Evolutionary conservation across 2,888 invertebrate species (phyloP).

Genomic region (Microplitis manilae): DNA sequence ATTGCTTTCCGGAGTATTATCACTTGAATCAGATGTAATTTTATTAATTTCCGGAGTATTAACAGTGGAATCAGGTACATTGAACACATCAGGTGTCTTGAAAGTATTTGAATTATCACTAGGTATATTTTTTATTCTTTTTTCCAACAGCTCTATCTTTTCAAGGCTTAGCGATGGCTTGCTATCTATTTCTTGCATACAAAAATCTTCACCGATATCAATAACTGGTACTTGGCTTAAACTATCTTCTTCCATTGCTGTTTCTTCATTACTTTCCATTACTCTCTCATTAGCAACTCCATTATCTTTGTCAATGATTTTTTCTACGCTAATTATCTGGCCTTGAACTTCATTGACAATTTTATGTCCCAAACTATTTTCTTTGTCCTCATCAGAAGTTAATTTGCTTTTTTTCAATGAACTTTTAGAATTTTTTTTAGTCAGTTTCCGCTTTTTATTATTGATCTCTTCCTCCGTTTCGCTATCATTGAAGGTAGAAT

Average conservation of each 20-base stretch:
- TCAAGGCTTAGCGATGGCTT: conserved; percentile 29
- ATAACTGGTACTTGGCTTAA: conserved; percentile 63
- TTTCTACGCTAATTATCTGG: not conserved
- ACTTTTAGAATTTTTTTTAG: not conserved
- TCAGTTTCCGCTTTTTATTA: not conserved
- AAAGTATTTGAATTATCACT: not conserved
- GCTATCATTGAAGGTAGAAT: not conserved
- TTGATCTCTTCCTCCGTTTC: not conserved
- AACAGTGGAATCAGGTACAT: not conserved
- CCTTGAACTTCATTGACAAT: not conserved
- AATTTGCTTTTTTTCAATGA: not conserved
- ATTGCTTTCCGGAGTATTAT: too few relatives aligned
- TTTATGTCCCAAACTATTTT: conserved; percentile 26
- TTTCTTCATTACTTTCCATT: not conserved
- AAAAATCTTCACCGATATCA: conserved; percentile 66
- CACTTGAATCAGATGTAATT: too few relatives aligned
- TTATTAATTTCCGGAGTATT: too few relatives aligned
- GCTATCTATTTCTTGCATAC: conserved; percentile 46
- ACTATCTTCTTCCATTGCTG: conserved; percentile 46
- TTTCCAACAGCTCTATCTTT: conserved; percentile 32
- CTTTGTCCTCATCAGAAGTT: conserved; percentile 20
- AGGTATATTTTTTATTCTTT: not conserved
- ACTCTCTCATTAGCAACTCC: not conserved
- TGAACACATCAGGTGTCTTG: not conserved
- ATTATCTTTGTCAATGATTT: not conserved